A percentile compares a stretch with the other conserved stretches of the same genome.
Evolutionary conservation across 2,888 invertebrate genomes (phyloP).

Genomic region (Plebejus melissa): DNA sequence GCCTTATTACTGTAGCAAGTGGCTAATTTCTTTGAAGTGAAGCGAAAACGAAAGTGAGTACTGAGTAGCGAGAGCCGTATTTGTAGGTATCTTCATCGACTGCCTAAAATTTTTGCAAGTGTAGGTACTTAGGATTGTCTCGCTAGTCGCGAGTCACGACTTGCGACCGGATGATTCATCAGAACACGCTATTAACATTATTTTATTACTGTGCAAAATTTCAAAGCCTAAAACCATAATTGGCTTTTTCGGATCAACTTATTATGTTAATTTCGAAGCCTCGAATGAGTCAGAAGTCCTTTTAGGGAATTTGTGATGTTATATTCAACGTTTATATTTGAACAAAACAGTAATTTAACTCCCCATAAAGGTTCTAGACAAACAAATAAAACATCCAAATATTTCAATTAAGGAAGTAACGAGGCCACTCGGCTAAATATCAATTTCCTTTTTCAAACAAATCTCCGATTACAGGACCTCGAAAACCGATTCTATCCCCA

Average conservation of each 20-base stretch:
- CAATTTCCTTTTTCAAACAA: slow-evolving; percentile 37
- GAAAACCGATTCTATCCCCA: slow-evolving; percentile 38
- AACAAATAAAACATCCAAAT: slow-evolving; percentile 19
- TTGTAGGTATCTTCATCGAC: not conserved
- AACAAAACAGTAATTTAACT: not conserved
- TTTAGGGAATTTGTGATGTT: not conserved
- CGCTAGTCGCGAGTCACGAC: not conserved
- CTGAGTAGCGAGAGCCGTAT: slow-evolving; percentile 6
- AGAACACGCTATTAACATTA: not conserved
- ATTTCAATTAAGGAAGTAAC: slow-evolving; percentile 59
- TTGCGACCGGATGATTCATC: not conserved
- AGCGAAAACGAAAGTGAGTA: slow-evolving; percentile 7
- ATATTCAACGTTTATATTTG: not conserved
- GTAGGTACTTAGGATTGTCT: not conserved
- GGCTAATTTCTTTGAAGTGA: slow-evolving; percentile 30
- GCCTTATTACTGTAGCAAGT: slow-evolving; percentile 34
- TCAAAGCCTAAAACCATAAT: not conserved
- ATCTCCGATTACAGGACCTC: slow-evolving; percentile 33
- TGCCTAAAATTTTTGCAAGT: not conserved
- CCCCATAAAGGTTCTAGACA: not conserved
- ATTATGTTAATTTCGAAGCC: not conserved
- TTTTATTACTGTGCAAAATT: not conserved
- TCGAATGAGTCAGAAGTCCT: not conserved
- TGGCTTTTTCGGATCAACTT: not conserved
- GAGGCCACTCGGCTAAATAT: slow-evolving; percentile 35